These are phyloP conservation scores for Nephila pilipes DNA, from an alignment of 1,140 invertebrate species.

Conservation along the genomic window DNA sequence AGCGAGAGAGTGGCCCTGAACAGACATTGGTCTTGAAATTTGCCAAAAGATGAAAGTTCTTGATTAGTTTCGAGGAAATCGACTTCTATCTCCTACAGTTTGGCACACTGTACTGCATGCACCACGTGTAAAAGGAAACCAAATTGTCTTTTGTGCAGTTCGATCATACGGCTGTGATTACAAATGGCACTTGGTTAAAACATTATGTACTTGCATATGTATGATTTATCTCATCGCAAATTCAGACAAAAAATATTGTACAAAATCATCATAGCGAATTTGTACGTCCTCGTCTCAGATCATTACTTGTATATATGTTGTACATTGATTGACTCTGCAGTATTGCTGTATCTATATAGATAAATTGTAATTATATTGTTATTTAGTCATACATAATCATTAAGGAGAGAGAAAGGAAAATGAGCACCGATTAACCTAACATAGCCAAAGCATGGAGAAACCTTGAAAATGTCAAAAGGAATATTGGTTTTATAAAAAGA, in stretches of 20 bases:
- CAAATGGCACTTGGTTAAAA: background rate
- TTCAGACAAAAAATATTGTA: constrained; percentile 33
- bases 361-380: constrained; percentile 57
- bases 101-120: background rate
- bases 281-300: constrained; percentile 35
- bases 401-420: background rate
- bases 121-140: background rate
- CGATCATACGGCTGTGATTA: background rate
- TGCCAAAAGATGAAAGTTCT: constrained; percentile 55
- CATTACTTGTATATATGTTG: constrained; percentile 46
- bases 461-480: background rate
- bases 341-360: constrained; percentile 46
- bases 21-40: constrained; percentile 49
- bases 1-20: background rate
- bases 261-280: constrained; percentile 40
- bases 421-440: constrained; percentile 43
- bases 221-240: background rate
- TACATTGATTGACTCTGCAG: constrained; percentile 12
- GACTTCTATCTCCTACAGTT: background rate
- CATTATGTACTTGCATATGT: background rate
- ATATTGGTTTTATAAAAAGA: constrained; percentile 30
- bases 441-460: constrained; percentile 63
- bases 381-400: constrained; percentile 71
- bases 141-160: background rate
- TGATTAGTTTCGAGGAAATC: background rate